Base-by-base conservation (phyloP, 2,888 invertebrate genomes). In the Brachypterus glaber region DNA sequence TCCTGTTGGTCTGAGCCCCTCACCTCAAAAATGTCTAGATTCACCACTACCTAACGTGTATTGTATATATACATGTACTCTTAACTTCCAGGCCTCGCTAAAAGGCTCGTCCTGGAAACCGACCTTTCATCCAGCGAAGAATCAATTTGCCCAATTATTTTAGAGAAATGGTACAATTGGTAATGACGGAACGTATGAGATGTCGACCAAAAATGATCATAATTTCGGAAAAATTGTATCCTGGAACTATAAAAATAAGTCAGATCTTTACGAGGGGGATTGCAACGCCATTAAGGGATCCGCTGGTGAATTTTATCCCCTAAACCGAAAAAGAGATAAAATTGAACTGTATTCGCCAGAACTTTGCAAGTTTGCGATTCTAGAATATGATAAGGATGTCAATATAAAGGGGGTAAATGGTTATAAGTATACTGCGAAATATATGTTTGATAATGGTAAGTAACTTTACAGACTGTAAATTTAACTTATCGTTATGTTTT, bases 301-400 rank as follows among this genome's bases (percentile, higher is more conserved):
- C 14, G 80, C 81, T 0, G 87, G 88, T 0, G 88, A 88, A 66
- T 82, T 87, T 59, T 79, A 82, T 60, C 79, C 84, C 0, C 80
- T 85, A 1, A 71, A 77, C 53, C 64, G 77, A 1, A 74, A 74
- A 40, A 68, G 73, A 1, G 70, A 70, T 21, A 58, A 60, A n/a
- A 67, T 82, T 14, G 63, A 64, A 30, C 65, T 88, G 49, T 88
- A 79, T 62, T 72, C 80, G 40, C 71, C 83, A 1, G 86, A 88
- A 55, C 67, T 89, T 47, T 88, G 88, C 63, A 76, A 83, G 43
- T 76, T 70, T 2, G 71, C 81, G 2, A 68, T 68, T 17, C 60
- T 82, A 55, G 73, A 77, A 49, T 82, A 74, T 54, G 69, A 69
- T 13, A 66, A 69, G 44, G 77, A 75, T 11, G 73, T 76, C 0